phyloP scores from a whole-genome alignment of 2,888 invertebrate species.

The Stenchaetothrips biformis region DNA sequence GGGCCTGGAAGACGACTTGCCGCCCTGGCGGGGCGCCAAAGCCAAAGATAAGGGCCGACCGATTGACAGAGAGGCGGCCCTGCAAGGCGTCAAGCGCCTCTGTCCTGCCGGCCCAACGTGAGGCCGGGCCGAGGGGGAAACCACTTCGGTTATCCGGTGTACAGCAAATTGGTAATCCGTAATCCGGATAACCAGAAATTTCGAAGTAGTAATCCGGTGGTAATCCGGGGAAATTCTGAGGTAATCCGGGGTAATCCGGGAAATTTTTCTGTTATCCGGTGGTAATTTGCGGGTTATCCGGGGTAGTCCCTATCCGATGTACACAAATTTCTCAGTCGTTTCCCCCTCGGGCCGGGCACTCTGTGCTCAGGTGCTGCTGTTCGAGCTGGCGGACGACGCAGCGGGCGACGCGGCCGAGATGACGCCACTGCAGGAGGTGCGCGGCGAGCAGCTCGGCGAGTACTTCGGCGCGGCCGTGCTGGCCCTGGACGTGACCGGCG shows the following conservation, averaged over 20 bases:
- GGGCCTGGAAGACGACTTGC: background rate
- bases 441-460: slow-evolving; percentile 55
- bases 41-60: background rate
- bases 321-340: no score
- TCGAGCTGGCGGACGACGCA: background rate
- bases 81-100: background rate
- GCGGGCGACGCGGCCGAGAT: background rate
- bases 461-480: slow-evolving; percentile 60
- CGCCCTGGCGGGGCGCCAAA: background rate
- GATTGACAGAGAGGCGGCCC: background rate
- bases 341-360: background rate
- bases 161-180: no score
- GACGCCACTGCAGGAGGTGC: slow-evolving; percentile 40
- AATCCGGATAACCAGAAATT: no score
- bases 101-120: background rate
- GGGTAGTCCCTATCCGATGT: no score
- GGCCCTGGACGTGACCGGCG: slow-evolving; percentile 55
- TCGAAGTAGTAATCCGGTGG: no score
- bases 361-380: background rate
- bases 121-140: no score
- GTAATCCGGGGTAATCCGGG: no score
- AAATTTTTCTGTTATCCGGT: no score
- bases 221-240: no score
- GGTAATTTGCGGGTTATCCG: no score
- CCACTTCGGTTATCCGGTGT: no score